Base-by-base conservation (phyloP, 2,113 vertebrate genomes). In the Ophthalmotilapia sp. region DNA sequence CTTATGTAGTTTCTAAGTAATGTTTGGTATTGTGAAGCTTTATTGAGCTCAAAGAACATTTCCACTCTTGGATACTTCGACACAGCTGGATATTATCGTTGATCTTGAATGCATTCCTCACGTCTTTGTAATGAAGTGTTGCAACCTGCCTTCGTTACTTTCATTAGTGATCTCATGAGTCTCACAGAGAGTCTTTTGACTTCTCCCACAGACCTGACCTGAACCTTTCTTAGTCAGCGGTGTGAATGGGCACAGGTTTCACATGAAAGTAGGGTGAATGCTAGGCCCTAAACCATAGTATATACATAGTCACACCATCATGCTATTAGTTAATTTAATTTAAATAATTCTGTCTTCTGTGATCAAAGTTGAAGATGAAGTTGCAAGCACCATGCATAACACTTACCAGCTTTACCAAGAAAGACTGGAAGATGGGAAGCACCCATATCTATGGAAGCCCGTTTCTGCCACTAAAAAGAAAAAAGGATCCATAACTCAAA, bases 71-170 rank as follows among this genome's bases (percentile, higher is more conserved):
- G 60, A 29, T 83, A 53, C 58, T 84, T 31, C 49, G 7, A 79
- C 65, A 84, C 56, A 54, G 36, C 89, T 55, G 38, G 79, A 88
- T 88, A 86, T 87, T 17, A 81, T 86, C 79, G 15, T 2, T 65
- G 14, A 87, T 87, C 62, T 15, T 33, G 21, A 85, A 90, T 84
- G 86, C 90, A 92, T 93, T 94, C 91, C 84, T 90, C 6, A 11
- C 56, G 19, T 55, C 79, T 82, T 84, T 87, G 51, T 86, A 79
- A 86, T 89, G 53, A 90, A 85, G 40, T 87, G 87, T 90, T 86
- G 83, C 77, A 82, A 94, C 88, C 86, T 88, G 77, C 86, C 88
- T 89, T 13, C 4, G 5, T 40, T 40, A 2, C 12, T 88, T 88
- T 68, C n/a, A 55, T 83, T 83, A 55, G 62, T 68, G 62, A 88